Evolutionary conservation across 2,888 invertebrate species (phyloP), one percentile per base, ranked within the genome.

Genomic region (Phyllotreta striolata): DNA sequence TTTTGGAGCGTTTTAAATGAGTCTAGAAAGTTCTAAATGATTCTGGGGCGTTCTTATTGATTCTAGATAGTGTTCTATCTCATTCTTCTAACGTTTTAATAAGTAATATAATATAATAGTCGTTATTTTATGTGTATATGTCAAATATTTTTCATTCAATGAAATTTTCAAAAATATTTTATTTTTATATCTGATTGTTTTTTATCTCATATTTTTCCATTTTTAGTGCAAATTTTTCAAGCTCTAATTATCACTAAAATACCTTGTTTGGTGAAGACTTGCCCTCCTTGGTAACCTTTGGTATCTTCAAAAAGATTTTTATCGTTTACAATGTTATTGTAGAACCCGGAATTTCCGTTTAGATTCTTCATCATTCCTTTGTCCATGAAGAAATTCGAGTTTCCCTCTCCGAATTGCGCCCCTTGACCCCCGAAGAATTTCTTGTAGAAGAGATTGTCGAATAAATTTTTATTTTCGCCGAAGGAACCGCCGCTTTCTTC

Each of bases 301-400:
- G 85, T 86, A 72, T 87, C 86, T 57, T 85, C 86, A 6, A 82
- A 82, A 12, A 84, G 81, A 77, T 87, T 87, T 67, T 87, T 87
- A 69, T 84, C 85, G 0, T 84, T 86, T 73, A 84, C 83, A 68
- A 84, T 84, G 52, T 84, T 85, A 72, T 84, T 86, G 70, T 85
- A 86, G 56, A 83, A 84, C 57, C 84, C 86, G 6, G 84, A 83
- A 58, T 85, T 77, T 9, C 78, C 80, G 66, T 81, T 79, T 38
- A 70, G 70, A 63, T 78, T 76, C 65, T 79, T 79, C 8, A 77
- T 63, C 4, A 75, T 85, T 0, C 83, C 84, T 47, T 84, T 82
- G 5, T 83, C 86, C 70, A 85, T 83, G 62, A 83, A 83, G 72
- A 66, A 67, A 10, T 64, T 67, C 1, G 62, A 59, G 44, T 61